Conservation (phyloP, 2,888 invertebrate genomes). For the Lithophane ornitopus region DNA sequence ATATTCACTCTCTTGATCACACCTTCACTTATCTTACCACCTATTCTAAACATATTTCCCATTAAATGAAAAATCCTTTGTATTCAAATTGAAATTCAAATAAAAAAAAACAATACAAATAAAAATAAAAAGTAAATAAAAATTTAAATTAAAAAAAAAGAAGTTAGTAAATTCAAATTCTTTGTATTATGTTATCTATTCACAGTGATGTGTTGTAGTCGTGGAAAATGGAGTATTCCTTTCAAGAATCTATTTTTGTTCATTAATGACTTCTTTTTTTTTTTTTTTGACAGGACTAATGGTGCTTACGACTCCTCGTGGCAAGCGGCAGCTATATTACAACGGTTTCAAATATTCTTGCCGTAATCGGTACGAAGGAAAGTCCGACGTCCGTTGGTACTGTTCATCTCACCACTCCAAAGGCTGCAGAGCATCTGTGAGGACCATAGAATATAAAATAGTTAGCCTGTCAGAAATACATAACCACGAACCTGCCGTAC, state of each 20-base stretch:
- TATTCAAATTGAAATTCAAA: too few relatives aligned
- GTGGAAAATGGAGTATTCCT: background rate
- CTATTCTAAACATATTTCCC: background rate
- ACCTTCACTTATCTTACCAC: background rate
- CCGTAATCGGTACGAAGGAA: constrained; percentile 50
- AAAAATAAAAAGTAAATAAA: too few relatives aligned
- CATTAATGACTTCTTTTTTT: constrained; percentile 9
- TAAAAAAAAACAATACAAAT: too few relatives aligned
- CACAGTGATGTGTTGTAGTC: background rate
- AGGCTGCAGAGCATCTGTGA: constrained; percentile 69
- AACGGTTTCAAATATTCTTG: constrained; percentile 63
- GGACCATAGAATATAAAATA: constrained; percentile 66
- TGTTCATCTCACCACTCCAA: constrained; percentile 73
- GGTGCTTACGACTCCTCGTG: constrained; percentile 56
- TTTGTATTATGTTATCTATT: background rate
- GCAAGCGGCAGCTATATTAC: constrained; percentile 59
- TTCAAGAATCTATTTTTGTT: background rate
- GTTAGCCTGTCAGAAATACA: constrained; percentile 57
- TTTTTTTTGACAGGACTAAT: constrained; percentile 53
- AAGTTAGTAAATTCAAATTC: too few relatives aligned
- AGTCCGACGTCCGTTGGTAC: constrained; percentile 67
- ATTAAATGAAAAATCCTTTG: background rate
- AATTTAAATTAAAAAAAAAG: too few relatives aligned
- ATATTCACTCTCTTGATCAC: background rate
- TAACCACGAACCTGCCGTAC: constrained; percentile 57